phyloP scores from a whole-genome alignment of 2,888 invertebrate genomes.

The Drosophila mettleri region DNA sequence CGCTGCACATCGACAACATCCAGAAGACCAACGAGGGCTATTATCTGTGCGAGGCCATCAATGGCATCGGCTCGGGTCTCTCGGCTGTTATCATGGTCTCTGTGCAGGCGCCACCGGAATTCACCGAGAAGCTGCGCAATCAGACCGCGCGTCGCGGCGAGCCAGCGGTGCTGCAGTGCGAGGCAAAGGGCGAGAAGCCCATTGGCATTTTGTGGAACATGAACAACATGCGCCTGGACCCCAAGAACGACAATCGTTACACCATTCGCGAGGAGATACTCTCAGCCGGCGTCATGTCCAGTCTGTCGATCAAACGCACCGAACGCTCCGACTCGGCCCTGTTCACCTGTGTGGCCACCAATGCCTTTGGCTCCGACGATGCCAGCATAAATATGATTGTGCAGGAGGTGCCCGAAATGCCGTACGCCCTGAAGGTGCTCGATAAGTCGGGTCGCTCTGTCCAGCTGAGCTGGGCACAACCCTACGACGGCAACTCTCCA shows the following conservation, averaged over 20 bases:
- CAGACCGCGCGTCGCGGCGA: conserved; percentile 96
- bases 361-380: conserved; percentile 96
- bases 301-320: conserved; percentile 94
- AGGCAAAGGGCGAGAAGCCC: conserved; percentile 97
- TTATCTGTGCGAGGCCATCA: conserved; percentile 97
- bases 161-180: conserved; percentile 95
- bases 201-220: conserved; percentile 98
- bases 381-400: conserved; percentile 98
- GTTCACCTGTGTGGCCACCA: conserved; percentile 96
- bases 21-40: conserved; percentile 97
- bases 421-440: conserved; percentile 94
- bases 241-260: conserved; percentile 94
- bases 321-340: conserved; percentile 95
- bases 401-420: conserved; percentile 93
- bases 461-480: conserved; percentile 96
- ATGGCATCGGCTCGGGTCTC: conserved; percentile 97
- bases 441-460: conserved; percentile 96
- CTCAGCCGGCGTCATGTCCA: conserved; percentile 94
- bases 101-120: conserved; percentile 98
- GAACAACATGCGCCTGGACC: conserved; percentile 96
- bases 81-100: conserved; percentile 97
- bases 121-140: conserved; percentile 95
- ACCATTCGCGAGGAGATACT: conserved; percentile 94
- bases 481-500: conserved; percentile 96
- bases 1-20: conserved; percentile 94